Conservation (phyloP, 2,888 invertebrate species). For the Terebella lapidaria region DNA sequence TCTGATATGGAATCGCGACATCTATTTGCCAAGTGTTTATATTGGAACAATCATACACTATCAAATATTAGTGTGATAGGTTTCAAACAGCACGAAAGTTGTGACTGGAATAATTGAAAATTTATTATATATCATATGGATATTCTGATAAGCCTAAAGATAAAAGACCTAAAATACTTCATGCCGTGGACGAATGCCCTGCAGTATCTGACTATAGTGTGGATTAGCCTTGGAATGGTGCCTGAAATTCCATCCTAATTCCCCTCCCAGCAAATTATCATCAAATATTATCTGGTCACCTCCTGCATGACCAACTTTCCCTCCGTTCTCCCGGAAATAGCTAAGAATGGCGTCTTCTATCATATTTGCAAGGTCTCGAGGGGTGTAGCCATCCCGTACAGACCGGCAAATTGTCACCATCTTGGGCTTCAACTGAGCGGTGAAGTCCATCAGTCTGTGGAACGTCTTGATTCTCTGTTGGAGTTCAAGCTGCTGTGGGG, state of each 20-base stretch:
- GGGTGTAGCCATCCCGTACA: constrained; percentile 43
- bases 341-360: constrained; percentile 33
- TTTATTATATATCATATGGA: too few relatives aligned
- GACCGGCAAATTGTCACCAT: constrained; percentile 40
- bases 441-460: background rate
- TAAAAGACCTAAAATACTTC: too few relatives aligned
- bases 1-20: too few relatives aligned
- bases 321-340: constrained; percentile 21
- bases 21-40: too few relatives aligned
- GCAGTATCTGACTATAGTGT: too few relatives aligned
- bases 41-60: too few relatives aligned
- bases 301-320: background rate
- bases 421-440: background rate
- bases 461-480: background rate
- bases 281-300: constrained; percentile 31
- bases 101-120: too few relatives aligned
- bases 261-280: constrained; percentile 35
- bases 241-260: constrained; percentile 30
- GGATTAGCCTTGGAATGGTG: too few relatives aligned
- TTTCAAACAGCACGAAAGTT: too few relatives aligned
- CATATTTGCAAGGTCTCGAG: constrained; percentile 29
- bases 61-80: too few relatives aligned
- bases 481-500: background rate
- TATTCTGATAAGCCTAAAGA: too few relatives aligned
- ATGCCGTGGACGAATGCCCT: too few relatives aligned